phyloP scores from a whole-genome alignment of 2,113 vertebrate genomes.

The Triplophysa dalaica region DNA sequence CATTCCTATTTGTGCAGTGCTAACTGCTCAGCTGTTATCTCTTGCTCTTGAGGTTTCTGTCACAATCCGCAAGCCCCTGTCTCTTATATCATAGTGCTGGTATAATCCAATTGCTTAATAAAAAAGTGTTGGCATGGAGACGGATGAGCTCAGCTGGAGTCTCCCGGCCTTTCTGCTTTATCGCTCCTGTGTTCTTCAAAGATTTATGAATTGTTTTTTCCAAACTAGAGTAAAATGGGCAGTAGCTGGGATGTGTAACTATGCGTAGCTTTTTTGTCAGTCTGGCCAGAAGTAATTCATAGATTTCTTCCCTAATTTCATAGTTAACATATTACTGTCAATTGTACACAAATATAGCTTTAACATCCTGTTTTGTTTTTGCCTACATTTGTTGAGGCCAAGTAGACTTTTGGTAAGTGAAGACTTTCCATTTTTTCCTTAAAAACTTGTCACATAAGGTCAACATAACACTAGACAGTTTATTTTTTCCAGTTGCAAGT shows the following conservation, averaged over 20 bases:
- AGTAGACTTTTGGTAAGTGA: no score
- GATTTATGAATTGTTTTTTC: conserved; percentile 33
- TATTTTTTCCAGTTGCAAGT: no score
- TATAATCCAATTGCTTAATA: conserved; percentile 19
- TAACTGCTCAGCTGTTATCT: conserved; percentile 10
- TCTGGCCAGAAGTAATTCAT: conserved; percentile 23
- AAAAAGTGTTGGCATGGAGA: conserved; percentile 3
- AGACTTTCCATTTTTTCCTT: no score
- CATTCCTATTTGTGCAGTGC: not conserved
- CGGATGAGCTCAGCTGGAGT: conserved; percentile 13
- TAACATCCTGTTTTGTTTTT: not conserved
- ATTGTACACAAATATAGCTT: not conserved
- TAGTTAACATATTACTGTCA: not conserved
- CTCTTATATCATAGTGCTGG: not conserved
- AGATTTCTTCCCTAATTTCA: not conserved
- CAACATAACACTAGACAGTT: no score
- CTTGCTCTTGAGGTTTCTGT: not conserved
- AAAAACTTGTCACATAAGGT: no score
- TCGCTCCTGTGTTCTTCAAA: conserved; percentile 10
- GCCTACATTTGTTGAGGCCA: no score
- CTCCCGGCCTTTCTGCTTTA: conserved; percentile 13
- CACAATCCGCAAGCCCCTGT: not conserved
- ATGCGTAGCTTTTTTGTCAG: conserved; percentile 33
- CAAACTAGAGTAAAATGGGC: not conserved
- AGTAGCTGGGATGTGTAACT: not conserved